phyloP scores from a whole-genome alignment of 1,140 invertebrate genomes.

The Panagrolaimus sp. region DNA sequence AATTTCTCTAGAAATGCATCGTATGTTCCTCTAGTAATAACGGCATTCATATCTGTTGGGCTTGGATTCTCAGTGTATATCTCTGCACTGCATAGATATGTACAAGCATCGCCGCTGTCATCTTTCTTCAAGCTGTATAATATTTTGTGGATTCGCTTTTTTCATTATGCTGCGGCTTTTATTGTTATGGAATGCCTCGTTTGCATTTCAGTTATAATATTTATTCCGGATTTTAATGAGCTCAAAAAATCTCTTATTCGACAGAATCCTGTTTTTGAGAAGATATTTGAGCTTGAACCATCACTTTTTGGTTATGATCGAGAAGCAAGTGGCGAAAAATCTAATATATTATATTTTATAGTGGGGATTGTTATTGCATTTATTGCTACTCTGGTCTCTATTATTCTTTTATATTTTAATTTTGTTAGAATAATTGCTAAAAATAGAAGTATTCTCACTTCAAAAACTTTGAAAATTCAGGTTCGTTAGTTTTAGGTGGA shows the following conservation, averaged over 20 bases:
- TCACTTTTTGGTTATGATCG: no score
- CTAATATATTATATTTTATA: no score
- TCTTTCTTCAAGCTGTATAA: background rate
- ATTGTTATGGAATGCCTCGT: background rate
- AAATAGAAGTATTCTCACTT: background rate
- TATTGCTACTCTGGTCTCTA: no score
- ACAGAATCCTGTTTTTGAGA: background rate
- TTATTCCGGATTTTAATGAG: background rate
- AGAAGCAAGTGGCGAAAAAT: no score
- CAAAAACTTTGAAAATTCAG: background rate
- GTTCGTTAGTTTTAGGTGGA: background rate
- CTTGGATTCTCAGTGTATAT: conserved; percentile 2
- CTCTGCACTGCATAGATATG: background rate
- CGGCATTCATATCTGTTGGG: background rate
- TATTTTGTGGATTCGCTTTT: background rate
- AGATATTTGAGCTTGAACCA: background rate
- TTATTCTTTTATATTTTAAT: background rate
- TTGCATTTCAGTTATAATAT: background rate
- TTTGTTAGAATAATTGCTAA: background rate
- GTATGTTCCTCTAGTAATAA: background rate
- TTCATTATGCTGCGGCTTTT: background rate
- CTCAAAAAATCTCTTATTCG: background rate
- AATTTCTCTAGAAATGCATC: background rate
- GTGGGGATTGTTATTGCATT: no score
- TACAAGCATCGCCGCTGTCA: background rate